Base-by-base conservation (phyloP, 1,140 invertebrate species). In the Bilobella aurantiaca region DNA sequence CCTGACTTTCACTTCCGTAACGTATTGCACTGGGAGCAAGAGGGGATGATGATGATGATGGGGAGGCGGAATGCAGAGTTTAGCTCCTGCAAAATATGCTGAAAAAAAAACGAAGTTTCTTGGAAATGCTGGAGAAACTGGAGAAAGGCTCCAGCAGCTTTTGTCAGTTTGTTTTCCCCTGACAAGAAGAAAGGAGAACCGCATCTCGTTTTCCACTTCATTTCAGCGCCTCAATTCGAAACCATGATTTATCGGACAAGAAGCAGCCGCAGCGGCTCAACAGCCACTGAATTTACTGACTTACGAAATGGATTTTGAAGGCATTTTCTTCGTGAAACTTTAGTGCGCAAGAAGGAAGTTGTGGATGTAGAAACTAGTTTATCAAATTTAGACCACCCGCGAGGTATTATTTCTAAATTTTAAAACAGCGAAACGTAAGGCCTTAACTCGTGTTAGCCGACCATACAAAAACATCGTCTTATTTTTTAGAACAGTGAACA, bases 141-240 rank as follows among this genome's bases (percentile, higher is more conserved):
- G 37, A 42, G 37, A 42, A 42, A n/a, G 37, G n/a, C 8, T 12
- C n/a, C 8, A 42, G 37, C n/a, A 42, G 37, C n/a, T 23, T 23
- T 53, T 53, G 49, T 53, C 49, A 53, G 49, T 12, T 53, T 53
- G 49, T 53, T 53, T 53, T 53, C 18, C 49, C 23, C 21, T 53
- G 12, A 53, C 12, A 53, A 53, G 49, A 30, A 59, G 59, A 34
- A 62, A 18, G 30, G 32, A 3, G 31, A 62, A 62, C 59, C 59
- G 59, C 59, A 62, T 62, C 59, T 62, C 59, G 59, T 62, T 62
- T 62, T 62, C 59, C 28, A 34, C 59, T 62, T 62, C 59, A 62
- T 62, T 62, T 62, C 59, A n/a, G n/a, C 59, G 37, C 59, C 30
- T 31, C 37, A 62, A 62, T 62, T 27, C 25, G 16, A 62, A 46